These are phyloP conservation scores for Artibeus lituratus DNA, from an alignment of 2,797 vertebrate species.

Conservation along the genomic window DNA sequence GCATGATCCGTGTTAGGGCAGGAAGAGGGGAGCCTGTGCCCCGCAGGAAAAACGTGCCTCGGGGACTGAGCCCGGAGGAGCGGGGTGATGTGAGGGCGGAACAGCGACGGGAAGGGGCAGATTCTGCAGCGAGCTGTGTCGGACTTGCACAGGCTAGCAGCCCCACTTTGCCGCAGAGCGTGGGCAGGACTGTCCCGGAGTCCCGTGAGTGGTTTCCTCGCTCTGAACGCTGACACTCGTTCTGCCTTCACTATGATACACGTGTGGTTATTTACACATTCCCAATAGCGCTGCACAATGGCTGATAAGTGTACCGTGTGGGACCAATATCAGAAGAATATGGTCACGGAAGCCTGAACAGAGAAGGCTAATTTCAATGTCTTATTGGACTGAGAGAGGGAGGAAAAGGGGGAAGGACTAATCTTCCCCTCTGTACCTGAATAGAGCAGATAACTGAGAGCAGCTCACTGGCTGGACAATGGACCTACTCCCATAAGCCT, in stretches of 20 bases:
- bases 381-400: not conserved
- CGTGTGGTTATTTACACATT: not conserved
- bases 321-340: not conserved
- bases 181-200: not conserved
- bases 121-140: too few relatives aligned
- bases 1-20: fast-evolving
- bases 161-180: not conserved
- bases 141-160: not conserved
- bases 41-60: not conserved
- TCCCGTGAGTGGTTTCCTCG: not conserved
- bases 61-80: not conserved
- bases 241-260: not conserved
- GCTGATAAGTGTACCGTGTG: fast-evolving
- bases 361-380: not conserved
- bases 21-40: not conserved
- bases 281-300: not conserved
- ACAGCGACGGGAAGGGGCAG: not conserved
- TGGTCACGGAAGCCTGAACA: not conserved
- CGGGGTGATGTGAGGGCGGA: not conserved
- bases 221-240: not conserved
- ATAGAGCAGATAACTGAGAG: not conserved
- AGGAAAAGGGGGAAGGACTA: not conserved
- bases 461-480: too few relatives aligned
- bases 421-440: too few relatives aligned
- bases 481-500: fast-evolving